Conservation (phyloP, 64 coral and sea anemone genomes). For the Dendrophyllia cribrosa region DNA sequence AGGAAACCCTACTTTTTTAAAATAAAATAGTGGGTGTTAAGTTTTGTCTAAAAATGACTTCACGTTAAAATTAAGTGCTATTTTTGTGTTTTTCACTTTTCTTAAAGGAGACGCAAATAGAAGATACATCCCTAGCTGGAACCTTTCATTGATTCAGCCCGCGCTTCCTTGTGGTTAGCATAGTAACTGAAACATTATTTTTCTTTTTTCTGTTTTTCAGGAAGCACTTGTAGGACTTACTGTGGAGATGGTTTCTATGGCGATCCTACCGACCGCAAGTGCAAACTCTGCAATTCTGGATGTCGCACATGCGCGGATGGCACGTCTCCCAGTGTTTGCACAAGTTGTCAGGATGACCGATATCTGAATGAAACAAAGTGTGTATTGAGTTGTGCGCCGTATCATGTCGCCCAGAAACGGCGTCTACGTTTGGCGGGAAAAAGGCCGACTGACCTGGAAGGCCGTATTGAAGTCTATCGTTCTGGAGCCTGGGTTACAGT, state of each 20-base stretch:
- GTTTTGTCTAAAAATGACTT: too few relatives aligned
- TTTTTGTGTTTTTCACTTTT: too few relatives aligned
- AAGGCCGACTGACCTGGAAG: conserved; percentile 53
- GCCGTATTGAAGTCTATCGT: conserved; percentile 75
- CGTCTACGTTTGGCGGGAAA: conserved; percentile 64
- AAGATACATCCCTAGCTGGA: too few relatives aligned
- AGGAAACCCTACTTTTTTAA: too few relatives aligned
- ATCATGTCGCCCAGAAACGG: conserved; percentile 45
- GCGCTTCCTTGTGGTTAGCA: too few relatives aligned
- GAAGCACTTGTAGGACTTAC: conserved; percentile 41
- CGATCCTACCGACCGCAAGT: conserved; percentile 44
- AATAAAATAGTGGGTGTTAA: too few relatives aligned
- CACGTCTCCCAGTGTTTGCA: conserved; percentile 54
- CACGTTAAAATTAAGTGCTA: too few relatives aligned
- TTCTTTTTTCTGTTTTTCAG: not conserved
- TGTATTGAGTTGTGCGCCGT: conserved; percentile 24
- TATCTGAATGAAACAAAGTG: conserved; percentile 52
- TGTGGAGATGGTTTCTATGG: conserved; percentile 89
- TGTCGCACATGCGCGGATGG: conserved; percentile 81
- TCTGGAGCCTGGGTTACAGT: conserved; percentile 57
- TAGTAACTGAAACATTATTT: not conserved
- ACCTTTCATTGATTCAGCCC: too few relatives aligned
- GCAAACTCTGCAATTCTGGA: conserved; percentile 49
- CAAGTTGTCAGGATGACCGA: conserved; percentile 66
- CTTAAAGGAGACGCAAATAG: too few relatives aligned